Evolutionary conservation across 1,140 invertebrate species (phyloP).

Genomic region (Vanessa tameamea): DNA sequence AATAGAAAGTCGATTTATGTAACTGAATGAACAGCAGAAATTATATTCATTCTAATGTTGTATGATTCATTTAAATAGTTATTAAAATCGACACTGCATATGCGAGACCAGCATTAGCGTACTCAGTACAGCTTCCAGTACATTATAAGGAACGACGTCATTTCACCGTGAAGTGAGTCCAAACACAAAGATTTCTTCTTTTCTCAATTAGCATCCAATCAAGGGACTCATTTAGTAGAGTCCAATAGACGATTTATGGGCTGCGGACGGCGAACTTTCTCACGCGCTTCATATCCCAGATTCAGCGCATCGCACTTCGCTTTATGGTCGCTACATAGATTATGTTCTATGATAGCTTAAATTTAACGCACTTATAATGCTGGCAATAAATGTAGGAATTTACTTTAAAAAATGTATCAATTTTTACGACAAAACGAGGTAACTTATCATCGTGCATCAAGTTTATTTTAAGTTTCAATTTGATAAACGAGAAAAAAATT

Average conservation of each 20-base stretch:
- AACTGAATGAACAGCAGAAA: constrained; percentile 65
- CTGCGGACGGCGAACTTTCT: constrained; percentile 57
- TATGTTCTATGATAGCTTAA: constrained; percentile 41
- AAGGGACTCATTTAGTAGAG: constrained; percentile 69
- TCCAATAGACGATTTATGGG: constrained; percentile 65
- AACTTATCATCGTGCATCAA: neutral
- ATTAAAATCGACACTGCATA: constrained; percentile 51
- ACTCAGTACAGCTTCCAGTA: constrained; percentile 46
- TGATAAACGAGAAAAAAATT: too few species aligned
- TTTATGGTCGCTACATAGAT: constrained; percentile 52
- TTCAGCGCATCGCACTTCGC: constrained; percentile 47
- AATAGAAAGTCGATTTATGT: constrained; percentile 73
- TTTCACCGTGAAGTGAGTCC: constrained; percentile 47
- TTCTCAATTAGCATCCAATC: constrained; percentile 72
- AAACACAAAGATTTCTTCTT: constrained; percentile 61
- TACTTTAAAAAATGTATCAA: neutral
- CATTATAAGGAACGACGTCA: constrained; percentile 44
- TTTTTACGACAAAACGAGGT: neutral
- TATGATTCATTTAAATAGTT: constrained; percentile 56
- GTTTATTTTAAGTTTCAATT: too few species aligned
- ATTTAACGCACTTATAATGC: constrained; percentile 32
- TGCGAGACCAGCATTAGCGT: constrained; percentile 39
- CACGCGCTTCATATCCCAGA: constrained; percentile 57
- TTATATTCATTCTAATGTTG: constrained; percentile 73
- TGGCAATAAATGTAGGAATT: constrained; percentile 34